Base-by-base conservation (phyloP, 2,888 invertebrate species). In the Phymatocera aterrima region DNA sequence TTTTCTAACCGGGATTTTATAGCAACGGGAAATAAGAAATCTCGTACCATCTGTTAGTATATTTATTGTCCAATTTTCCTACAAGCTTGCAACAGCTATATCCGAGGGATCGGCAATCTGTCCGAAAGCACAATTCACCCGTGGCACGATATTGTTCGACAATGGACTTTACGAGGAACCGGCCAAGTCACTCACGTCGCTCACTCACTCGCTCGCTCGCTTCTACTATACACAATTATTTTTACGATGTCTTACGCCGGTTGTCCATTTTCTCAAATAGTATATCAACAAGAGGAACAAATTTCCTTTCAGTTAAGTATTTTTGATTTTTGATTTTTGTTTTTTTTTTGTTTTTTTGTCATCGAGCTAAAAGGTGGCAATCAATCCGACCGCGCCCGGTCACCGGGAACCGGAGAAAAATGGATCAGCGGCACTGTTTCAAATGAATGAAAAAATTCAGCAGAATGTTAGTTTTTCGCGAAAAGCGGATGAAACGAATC, bases 11-110 rank as follows among this genome's bases (percentile, higher is more conserved):
- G 3, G 43, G 43, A 2, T 65, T 24, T 15, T 6, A 21, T 1
- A 46, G 5, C 1, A 6, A 24, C 6, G 43, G 40, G 15, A 24
- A 68, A 68, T 28, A 60, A 60, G 51, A 51, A 51, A 51, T 51
- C 8, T 4, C 4, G 4, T 40, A 40, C 40, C 28, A 28, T 68
- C 43, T 68, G 24, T 12, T 3, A n/a, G 28, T 68, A n/a, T n/a
- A 68, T 68, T 68, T 68, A 68, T 68, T 46, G 68, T 68, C 68
- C 68, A 68, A 68, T 43, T 68, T 28, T 68, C 68, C 12, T 68
- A 46, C 68, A 46, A 8, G n/a, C 28, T 43, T 28, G 43, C 46
- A 28, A 2, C 37, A 37, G 68, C 15, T 46, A 28, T 43, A 4
- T 24, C 1, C 2, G n/a, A 28, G 37, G 37, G 64, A 68, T 43